A percentile compares a stretch with the other conserved stretches of the same genome.
Conservation (phyloP, 2,888 invertebrate genomes). For the Erebia ligea region DNA sequence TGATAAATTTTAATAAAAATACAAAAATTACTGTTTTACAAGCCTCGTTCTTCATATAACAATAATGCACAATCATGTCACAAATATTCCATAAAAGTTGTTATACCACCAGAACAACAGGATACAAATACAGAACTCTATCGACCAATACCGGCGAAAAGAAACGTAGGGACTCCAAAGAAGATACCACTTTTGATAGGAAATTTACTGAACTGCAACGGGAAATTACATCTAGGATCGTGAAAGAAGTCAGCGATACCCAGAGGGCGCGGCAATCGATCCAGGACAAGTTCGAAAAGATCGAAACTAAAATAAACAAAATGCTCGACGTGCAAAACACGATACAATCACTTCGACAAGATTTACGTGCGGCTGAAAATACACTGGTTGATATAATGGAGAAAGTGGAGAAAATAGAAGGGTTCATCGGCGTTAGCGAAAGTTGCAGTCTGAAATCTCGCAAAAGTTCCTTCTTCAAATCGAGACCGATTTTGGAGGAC, state of each 20-base stretch:
- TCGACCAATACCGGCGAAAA: constrained; percentile 68
- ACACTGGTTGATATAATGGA: constrained; percentile 49
- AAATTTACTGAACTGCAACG: constrained; percentile 62
- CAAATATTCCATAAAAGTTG: constrained; percentile 65
- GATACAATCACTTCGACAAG: constrained; percentile 52
- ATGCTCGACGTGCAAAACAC: constrained; percentile 61
- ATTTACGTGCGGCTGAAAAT: constrained; percentile 51
- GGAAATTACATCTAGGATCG: constrained; percentile 57
- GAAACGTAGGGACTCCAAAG: constrained; percentile 48
- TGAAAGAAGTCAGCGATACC: constrained; percentile 53
- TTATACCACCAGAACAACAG: constrained; percentile 64
- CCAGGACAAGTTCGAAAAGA: constrained; percentile 55
- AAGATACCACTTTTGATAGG: constrained; percentile 54
- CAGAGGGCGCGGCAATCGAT: constrained; percentile 56
- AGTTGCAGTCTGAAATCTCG: constrained; percentile 47
- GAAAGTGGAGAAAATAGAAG: constrained; percentile 58
- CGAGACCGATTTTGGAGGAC: constrained; percentile 44
- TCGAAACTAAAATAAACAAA: constrained; percentile 61
- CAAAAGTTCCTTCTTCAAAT: constrained; percentile 45
- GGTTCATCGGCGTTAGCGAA: constrained; percentile 41
- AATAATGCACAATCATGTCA: constrained; percentile 52
- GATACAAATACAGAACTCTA: constrained; percentile 70
- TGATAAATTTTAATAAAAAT: constrained; percentile 17
- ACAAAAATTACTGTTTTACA: constrained; percentile 8
- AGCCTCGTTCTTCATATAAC: neutral